Base-by-base conservation (phyloP, 1,140 invertebrate species). In the Drosophila serrata region DNA sequence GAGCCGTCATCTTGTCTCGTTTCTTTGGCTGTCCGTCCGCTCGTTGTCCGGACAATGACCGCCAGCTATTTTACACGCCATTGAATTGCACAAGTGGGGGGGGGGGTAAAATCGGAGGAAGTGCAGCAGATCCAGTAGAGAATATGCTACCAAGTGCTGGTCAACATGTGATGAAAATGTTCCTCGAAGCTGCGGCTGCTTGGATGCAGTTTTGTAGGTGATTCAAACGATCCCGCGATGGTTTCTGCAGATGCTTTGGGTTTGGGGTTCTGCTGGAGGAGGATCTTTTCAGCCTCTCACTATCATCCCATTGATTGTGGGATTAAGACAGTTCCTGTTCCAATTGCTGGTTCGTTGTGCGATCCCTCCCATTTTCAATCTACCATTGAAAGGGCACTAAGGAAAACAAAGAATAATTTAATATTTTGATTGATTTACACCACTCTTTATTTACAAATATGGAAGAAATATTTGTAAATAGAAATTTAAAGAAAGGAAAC, bases 1-100 rank as follows among this genome's bases (percentile, higher is more conserved):
- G 49, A 62, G 49, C 49, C 64, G 73, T 59, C 75, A 55, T 67
- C 55, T 65, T 58, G 65, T 72, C 60, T 62, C 61, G 59, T 67
- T 82, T 74, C 55, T 46, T 56, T 11, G 27, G 22, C 46, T 53
- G 65, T 49, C 62, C 31, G 60, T 68, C 68, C 49, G 46, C 49
- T 37, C 46, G 37, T 29, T 64, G 64, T 68, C 60, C 58, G 49
- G 43, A 55, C 58, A 63, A 74, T 86, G 80, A 65, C 84, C 80
- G 77, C 80, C 84, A 88, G 84, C 84, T 87, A 87, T 87, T 87
- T 88, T 88, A 87, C 84, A 87, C 84, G 80, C 84, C 84, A 87
- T 87, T 87, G 84, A 87, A 68, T 70, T 87, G 67, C 31, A 22
- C 85, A 87, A 87, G 87, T 88, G 67, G 75, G 48, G 56, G 67